Percentiles rank a stretch among this genome's conserved stretches.
These are phyloP conservation scores for Ecliptopera silaceata DNA, from an alignment of 2,888 invertebrate genomes.

Conservation along the genomic window DNA sequence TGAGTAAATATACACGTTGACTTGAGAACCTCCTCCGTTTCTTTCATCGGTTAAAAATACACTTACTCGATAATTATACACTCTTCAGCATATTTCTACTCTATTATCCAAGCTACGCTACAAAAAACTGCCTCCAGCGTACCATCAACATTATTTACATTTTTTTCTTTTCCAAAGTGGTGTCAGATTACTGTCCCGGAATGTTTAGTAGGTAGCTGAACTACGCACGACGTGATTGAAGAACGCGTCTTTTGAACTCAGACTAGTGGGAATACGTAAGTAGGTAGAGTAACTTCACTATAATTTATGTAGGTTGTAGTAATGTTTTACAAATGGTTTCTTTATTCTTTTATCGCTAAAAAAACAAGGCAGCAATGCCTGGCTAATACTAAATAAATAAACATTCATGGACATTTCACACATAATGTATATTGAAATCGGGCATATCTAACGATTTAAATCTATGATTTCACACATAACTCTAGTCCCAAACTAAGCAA, in stretches of 20 bases:
- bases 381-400: too few relatives aligned
- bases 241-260: conserved; percentile 50
- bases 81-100: conserved; percentile 22
- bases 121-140: conserved; percentile 64
- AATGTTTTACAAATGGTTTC: too few relatives aligned
- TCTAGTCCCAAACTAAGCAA: too few relatives aligned
- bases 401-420: too few relatives aligned
- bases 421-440: too few relatives aligned
- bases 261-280: conserved; percentile 31
- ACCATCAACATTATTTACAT: conserved; percentile 69
- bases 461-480: too few relatives aligned
- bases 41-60: too few relatives aligned
- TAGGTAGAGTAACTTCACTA: conserved; percentile 3
- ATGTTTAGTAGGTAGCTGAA: conserved; percentile 61
- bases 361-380: too few relatives aligned
- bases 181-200: conserved; percentile 78
- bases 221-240: conserved; percentile 39
- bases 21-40: too few relatives aligned
- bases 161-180: conserved; percentile 68
- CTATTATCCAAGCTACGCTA: conserved; percentile 26
- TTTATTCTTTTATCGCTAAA: background rate
- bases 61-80: background rate
- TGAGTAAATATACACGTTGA: too few relatives aligned
- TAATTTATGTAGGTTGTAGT: background rate
- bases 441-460: too few relatives aligned